phyloP scores from a whole-genome alignment of 2,888 invertebrate genomes.

The Rosalia funebris region DNA sequence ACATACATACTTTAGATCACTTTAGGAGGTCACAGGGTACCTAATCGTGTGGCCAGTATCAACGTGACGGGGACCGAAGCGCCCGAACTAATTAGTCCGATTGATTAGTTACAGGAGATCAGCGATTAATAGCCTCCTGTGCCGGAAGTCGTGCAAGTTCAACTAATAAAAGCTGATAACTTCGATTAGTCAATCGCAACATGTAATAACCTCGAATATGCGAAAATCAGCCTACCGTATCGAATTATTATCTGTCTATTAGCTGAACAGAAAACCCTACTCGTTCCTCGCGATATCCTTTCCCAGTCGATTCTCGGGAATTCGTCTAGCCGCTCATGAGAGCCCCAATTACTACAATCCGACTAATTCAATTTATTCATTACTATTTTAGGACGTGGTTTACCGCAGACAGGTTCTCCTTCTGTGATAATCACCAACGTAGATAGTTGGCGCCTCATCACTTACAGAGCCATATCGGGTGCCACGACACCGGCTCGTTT shows the following conservation, averaged over 20 bases:
- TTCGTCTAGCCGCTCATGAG: slow-evolving; percentile 20
- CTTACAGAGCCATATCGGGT: background rate
- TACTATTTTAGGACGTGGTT: slow-evolving; percentile 13
- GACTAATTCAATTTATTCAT: slow-evolving; percentile 17
- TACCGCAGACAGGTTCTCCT: slow-evolving; percentile 7
- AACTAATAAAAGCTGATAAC: slow-evolving; percentile 11
- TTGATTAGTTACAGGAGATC: background rate
- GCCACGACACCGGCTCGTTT: background rate
- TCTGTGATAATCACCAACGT: slow-evolving; percentile 20
- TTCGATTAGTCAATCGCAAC: slow-evolving; percentile 12
- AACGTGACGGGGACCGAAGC: too few relatives aligned
- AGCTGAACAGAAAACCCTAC: background rate
- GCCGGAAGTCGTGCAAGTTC: slow-evolving; percentile 17
- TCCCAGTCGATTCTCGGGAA: slow-evolving; percentile 12
- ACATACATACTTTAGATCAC: too few relatives aligned
- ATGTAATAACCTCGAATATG: slow-evolving; percentile 16
- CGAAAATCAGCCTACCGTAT: slow-evolving; percentile 26
- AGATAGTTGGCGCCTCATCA: slow-evolving; percentile 18
- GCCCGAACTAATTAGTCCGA: background rate
- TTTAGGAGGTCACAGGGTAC: too few relatives aligned
- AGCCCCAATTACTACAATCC: slow-evolving; percentile 21
- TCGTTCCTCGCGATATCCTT: slow-evolving; percentile 27
- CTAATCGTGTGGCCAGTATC: too few relatives aligned
- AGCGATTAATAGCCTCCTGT: background rate
- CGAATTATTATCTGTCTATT: slow-evolving; percentile 24